A percentile compares a stretch with the other conserved stretches of the same genome.
Conservation (phyloP, 2,113 vertebrate genomes). For the Phalacrocorax aristotelis region DNA sequence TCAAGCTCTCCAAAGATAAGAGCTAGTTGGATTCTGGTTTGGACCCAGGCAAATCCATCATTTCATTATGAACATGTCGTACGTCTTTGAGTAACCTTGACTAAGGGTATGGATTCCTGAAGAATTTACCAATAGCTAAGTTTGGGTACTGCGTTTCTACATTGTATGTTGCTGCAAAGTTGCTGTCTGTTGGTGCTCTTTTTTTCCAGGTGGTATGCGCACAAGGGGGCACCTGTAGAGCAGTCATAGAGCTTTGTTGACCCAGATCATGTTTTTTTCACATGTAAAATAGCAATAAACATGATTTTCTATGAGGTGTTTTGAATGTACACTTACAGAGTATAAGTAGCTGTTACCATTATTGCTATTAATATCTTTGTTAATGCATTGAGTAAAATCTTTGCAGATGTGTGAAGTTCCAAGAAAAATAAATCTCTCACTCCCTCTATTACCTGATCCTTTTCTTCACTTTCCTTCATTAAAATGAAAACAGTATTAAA, state of each 20-base stretch:
- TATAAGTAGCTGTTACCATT: neutral
- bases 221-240: fast-evolving
- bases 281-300: neutral
- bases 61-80: neutral
- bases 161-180: fast-evolving
- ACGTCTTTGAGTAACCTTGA: neutral
- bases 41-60: neutral
- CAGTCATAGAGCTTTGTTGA: neutral
- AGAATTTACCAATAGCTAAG: neutral
- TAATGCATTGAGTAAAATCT: neutral
- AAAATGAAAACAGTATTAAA: neutral
- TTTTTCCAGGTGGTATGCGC: fast-evolving
- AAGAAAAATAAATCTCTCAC: neutral
- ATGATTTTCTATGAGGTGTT: neutral
- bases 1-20: neutral
- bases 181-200: neutral
- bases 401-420: neutral
- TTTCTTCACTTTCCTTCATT: neutral
- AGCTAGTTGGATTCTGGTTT: neutral
- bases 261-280: neutral
- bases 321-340: neutral
- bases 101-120: neutral
- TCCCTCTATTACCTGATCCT: neutral
- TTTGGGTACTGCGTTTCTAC: neutral
- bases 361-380: neutral